These are phyloP conservation scores for Trachelus iudaicus DNA, from an alignment of 2,888 invertebrate species.

Conservation along the genomic window DNA sequence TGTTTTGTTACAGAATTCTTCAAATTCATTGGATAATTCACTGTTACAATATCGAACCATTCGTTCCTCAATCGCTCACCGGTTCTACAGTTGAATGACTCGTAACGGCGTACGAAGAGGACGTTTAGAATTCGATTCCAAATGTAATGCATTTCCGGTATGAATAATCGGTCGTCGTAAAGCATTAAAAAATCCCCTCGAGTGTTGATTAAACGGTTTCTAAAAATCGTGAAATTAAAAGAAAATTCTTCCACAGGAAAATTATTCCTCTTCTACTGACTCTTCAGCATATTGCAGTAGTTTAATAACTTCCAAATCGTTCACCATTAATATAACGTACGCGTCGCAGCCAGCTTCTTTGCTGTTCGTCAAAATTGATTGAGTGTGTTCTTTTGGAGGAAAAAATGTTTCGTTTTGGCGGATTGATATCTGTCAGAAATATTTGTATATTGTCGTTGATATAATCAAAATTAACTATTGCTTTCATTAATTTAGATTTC, in stretches of 20 bases:
- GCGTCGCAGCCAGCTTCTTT: conserved; percentile 76
- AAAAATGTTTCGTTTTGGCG: conserved; percentile 52
- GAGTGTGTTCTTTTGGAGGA: conserved; percentile 38
- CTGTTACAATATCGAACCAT: conserved; percentile 79
- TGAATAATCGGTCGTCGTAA: conserved; percentile 76
- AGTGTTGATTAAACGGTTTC: conserved; percentile 77
- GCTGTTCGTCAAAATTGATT: conserved; percentile 40
- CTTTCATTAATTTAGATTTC: background rate
- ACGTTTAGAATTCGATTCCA: conserved; percentile 84
- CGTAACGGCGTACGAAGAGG: conserved; percentile 75
- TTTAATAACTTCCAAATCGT: conserved; percentile 76
- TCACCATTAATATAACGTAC: conserved; percentile 78
- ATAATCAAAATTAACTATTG: background rate
- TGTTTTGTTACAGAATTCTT: conserved; percentile 70
- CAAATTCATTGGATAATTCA: conserved; percentile 77
- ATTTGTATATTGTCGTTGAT: background rate
- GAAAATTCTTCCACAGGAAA: background rate
- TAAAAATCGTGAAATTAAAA: conserved; percentile 48
- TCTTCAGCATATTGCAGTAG: conserved; percentile 79
- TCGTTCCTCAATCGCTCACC: conserved; percentile 47
- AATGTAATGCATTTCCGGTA: conserved; percentile 74
- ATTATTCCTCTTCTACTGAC: conserved; percentile 53
- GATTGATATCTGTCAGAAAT: conserved; percentile 42
- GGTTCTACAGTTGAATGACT: conserved; percentile 37
- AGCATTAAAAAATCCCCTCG: conserved; percentile 78